Evolutionary conservation across 2,113 vertebrate species (phyloP), one percentile per base, ranked within the genome.

Genomic region (Mystacornis crossleyi): DNA sequence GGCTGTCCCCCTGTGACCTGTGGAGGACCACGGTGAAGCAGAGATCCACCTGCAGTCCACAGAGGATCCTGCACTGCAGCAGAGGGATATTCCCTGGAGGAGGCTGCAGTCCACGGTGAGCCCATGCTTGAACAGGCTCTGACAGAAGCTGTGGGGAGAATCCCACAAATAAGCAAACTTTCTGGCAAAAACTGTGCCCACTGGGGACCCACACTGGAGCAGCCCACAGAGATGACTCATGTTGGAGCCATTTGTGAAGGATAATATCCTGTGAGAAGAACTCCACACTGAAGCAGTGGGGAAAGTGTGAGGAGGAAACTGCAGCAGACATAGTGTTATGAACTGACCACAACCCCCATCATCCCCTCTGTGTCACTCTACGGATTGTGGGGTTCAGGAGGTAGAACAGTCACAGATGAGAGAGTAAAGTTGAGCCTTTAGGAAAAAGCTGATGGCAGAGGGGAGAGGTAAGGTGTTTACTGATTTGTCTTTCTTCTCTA

Each of bases 301-400:
- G 33, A 50, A 95, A 81, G 43, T 0, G 1, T 31, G 29, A 82
- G 24, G 16, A 85, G 23, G 31, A 88, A 80, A 57, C 18, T 40
- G 36, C 48, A 87, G 45, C 40, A 64, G 12, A 67, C 29, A 60
- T 0, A 2, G 14, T 10, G 16, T 43, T 69, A 66, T 1, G 4
- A 73, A 70, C 42, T 71, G 57, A 75, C 45, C 2, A 3, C 20
- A 75, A 31, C 1, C 23, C 24, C 18, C 23, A 23, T 15, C 42
- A 77, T 26, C 10, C 12, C 10, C 31, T 1, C 40, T 2, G 5
- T 31, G 31, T 61, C 3, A 2, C 57, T 45, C 25, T 2, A 86
- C 0, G 18, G 33, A 29, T 2, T 36, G 7, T n/a, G 25, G 16
- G 6, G 8, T 17, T 2, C 3, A 74, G 21, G 18, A 65, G 14